A percentile compares a stretch with the other conserved stretches of the same genome.
These are phyloP conservation scores for Ceratosolen fusciceps DNA, from an alignment of 1,140 invertebrate genomes.

Conservation along the genomic window DNA sequence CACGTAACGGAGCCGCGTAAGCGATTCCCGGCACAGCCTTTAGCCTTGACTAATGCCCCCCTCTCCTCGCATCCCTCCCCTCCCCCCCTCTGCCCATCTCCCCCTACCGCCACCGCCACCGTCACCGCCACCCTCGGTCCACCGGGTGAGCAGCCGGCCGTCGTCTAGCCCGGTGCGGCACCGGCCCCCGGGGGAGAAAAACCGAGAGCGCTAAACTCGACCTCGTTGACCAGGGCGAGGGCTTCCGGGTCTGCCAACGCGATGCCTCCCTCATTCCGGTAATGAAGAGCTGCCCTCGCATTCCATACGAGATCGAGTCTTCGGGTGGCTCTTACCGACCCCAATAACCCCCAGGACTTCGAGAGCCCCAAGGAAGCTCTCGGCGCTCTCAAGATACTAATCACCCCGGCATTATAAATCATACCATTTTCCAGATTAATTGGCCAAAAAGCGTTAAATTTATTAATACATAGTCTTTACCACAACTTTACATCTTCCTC, in stretches of 20 bases:
- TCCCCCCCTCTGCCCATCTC: too few relatives aligned
- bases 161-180: too few relatives aligned
- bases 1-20: constrained; percentile 46
- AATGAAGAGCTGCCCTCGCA: not conserved
- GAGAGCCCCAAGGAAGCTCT: not conserved
- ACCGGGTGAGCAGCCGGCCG: too few relatives aligned
- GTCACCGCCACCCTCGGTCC: too few relatives aligned
- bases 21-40: constrained; percentile 58
- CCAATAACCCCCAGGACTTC: too few relatives aligned
- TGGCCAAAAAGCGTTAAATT: too few relatives aligned
- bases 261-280: not conserved
- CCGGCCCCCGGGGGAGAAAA: not conserved
- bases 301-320: not conserved
- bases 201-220: constrained; percentile 31
- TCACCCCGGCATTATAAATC: too few relatives aligned
- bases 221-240: constrained; percentile 29
- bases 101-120: too few relatives aligned
- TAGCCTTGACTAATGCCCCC: constrained; percentile 42
- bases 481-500: too few relatives aligned
- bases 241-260: not conserved
- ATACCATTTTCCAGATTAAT: too few relatives aligned
- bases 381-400: not conserved
- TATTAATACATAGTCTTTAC: too few relatives aligned
- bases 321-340: constrained; percentile 4
- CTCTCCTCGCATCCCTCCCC: too few relatives aligned